phyloP scores from a whole-genome alignment of 1,140 invertebrate genomes.

The Ectropis grisescens region DNA sequence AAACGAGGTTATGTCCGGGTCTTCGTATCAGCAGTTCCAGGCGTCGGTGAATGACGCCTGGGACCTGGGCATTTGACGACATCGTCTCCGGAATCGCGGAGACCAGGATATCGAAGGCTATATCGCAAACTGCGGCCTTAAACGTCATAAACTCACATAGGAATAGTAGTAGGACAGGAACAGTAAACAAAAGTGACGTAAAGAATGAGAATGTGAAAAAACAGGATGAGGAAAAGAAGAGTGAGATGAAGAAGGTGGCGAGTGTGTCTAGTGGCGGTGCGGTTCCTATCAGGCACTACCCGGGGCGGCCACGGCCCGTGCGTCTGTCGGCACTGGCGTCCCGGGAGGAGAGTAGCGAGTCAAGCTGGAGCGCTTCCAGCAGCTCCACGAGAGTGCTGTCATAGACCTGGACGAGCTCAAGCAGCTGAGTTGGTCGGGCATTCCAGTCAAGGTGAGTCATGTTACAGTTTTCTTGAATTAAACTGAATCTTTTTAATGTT shows the following conservation, averaged over 20 bases:
- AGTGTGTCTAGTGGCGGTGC: slow-evolving; percentile 24
- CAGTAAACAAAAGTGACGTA: slow-evolving; percentile 53
- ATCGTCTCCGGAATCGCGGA: slow-evolving; percentile 79
- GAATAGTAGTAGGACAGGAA: slow-evolving; percentile 72
- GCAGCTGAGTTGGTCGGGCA: slow-evolving; percentile 95
- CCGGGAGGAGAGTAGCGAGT: slow-evolving; percentile 77
- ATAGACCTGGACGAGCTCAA: slow-evolving; percentile 89
- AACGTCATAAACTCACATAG: slow-evolving; percentile 92
- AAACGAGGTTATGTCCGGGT: slow-evolving; percentile 72
- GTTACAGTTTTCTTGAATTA: no score
- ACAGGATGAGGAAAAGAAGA: slow-evolving; percentile 30
- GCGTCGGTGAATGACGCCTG: slow-evolving; percentile 96
- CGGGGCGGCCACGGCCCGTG: slow-evolving; percentile 74
- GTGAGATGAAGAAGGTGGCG: slow-evolving; percentile 32
- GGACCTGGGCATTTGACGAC: slow-evolving; percentile 95
- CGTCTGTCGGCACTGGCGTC: slow-evolving; percentile 66
- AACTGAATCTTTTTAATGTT: no score
- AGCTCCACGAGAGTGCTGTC: slow-evolving; percentile 79
- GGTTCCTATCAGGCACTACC: slow-evolving; percentile 62
- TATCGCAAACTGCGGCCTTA: slow-evolving; percentile 87
- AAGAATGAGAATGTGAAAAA: slow-evolving; percentile 44
- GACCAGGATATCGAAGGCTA: slow-evolving; percentile 88
- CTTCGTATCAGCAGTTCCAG: slow-evolving; percentile 95
- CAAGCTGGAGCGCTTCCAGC: slow-evolving; percentile 88
- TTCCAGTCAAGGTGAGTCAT: slow-evolving; percentile 88